A percentile compares a stretch with the other conserved stretches of the same genome.
These are phyloP conservation scores for Agelaius tricolor DNA, from an alignment of 2,113 vertebrate species.

Conservation along the genomic window DNA sequence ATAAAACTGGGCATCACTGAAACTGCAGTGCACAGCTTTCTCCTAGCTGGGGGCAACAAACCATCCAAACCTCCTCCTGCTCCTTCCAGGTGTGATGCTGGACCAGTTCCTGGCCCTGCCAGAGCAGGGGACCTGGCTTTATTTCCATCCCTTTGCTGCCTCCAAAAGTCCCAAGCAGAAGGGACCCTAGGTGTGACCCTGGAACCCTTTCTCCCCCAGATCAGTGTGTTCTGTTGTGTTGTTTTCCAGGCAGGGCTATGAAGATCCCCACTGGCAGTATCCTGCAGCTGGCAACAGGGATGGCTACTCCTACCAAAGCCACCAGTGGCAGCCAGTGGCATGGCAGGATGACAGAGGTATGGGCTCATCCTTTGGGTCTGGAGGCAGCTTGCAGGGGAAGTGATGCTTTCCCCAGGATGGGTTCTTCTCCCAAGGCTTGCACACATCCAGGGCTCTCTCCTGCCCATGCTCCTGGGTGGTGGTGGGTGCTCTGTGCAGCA, in stretches of 20 bases:
- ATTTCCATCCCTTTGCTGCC: not conserved
- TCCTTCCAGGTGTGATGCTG: not conserved
- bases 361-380: not conserved
- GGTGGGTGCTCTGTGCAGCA: not conserved
- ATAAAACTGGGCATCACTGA: not conserved
- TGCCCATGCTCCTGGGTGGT: accelerated
- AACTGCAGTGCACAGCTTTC: not conserved
- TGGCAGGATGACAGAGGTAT: slow-evolving; percentile 66
- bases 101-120: not conserved
- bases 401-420: not conserved
- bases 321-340: not conserved
- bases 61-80: not conserved
- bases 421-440: not conserved
- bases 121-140: not conserved
- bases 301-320: slow-evolving; percentile 14
- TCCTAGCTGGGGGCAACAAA: not conserved
- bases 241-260: slow-evolving; percentile 55
- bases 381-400: not conserved
- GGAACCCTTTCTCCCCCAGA: not conserved
- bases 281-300: not conserved
- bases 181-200: not conserved
- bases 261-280: slow-evolving; percentile 21
- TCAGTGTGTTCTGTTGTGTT: not conserved
- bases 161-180: not conserved
- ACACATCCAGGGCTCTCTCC: not conserved